Percentiles rank a stretch among this genome's conserved stretches.
Evolutionary conservation across 2,888 invertebrate species (phyloP).

Genomic region (Creontiades dilutus): DNA sequence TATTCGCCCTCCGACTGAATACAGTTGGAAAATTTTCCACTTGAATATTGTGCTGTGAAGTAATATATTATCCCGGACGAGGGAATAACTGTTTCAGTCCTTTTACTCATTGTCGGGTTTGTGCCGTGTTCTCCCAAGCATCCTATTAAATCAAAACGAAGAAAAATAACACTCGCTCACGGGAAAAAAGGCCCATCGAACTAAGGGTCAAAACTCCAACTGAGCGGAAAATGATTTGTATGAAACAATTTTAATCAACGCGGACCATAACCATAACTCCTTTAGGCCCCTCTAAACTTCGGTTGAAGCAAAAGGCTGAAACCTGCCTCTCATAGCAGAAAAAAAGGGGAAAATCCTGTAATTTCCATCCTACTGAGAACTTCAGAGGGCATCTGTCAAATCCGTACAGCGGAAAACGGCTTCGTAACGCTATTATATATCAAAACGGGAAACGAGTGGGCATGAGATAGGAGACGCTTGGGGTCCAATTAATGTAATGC

Average conservation of each 20-base stretch:
- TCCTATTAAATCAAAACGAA: neutral
- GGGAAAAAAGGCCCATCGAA: neutral
- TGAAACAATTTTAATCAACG: constrained; percentile 42
- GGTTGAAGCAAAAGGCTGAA: neutral
- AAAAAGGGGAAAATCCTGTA: constrained; percentile 21
- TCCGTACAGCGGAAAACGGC: constrained; percentile 42
- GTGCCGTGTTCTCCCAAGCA: neutral
- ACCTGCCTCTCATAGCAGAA: constrained; percentile 25
- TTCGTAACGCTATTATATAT: constrained; percentile 36
- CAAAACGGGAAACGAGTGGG: constrained; percentile 32
- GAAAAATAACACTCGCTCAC: constrained; percentile 15
- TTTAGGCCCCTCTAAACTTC: constrained; percentile 20
- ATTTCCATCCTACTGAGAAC: constrained; percentile 32
- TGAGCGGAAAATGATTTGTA: constrained; percentile 36
- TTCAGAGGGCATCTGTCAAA: constrained; percentile 32
- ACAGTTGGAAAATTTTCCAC: neutral
- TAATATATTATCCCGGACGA: too few species aligned
- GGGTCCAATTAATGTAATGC: constrained; percentile 35
- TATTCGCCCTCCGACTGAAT: neutral
- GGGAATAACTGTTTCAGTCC: too few species aligned
- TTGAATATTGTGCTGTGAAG: too few species aligned
- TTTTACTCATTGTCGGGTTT: too few species aligned
- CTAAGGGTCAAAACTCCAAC: constrained; percentile 30
- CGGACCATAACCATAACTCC: constrained; percentile 35
- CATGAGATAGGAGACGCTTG: constrained; percentile 32